These are phyloP conservation scores for Drosophila pseudotakahashii DNA, from an alignment of 2,888 invertebrate genomes.

Conservation along the genomic window DNA sequence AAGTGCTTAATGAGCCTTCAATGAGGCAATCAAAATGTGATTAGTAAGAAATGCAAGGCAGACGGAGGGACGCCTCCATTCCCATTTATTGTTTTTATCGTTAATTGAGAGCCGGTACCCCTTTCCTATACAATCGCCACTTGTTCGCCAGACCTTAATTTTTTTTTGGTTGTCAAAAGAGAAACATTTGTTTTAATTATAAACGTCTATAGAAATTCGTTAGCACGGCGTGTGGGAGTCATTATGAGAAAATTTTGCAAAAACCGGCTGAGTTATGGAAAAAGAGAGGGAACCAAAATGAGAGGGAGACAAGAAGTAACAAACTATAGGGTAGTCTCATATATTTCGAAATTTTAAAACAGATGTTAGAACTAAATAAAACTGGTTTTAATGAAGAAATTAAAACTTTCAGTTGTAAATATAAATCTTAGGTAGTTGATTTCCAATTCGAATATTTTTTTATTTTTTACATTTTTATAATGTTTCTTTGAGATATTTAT, in stretches of 20 bases:
- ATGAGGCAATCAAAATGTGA: slow-evolving; percentile 65
- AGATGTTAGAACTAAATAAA: no score
- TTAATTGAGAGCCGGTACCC: slow-evolving; percentile 29
- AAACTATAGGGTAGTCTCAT: slow-evolving; percentile 42
- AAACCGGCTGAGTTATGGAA: slow-evolving; percentile 15
- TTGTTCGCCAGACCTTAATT: slow-evolving; percentile 19
- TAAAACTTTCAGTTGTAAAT: no score
- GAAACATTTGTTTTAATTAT: slow-evolving; percentile 52
- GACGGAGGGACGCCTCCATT: slow-evolving; percentile 22
- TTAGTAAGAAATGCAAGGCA: slow-evolving; percentile 46
- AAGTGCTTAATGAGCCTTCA: slow-evolving; percentile 52
- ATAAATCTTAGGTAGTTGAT: no score
- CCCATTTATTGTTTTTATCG: slow-evolving; percentile 11
- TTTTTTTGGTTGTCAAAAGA: slow-evolving; percentile 16
- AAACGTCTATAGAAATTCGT: slow-evolving; percentile 32
- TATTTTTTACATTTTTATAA: no score
- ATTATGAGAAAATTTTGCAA: slow-evolving; percentile 27
- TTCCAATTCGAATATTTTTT: no score
- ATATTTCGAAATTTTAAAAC: no score
- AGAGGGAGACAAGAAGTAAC: no score
- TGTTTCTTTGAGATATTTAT: no score
- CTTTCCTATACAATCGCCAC: slow-evolving; percentile 30
- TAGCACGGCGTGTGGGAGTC: slow-evolving; percentile 49
- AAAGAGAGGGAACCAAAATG: background rate
- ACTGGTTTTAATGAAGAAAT: no score